Evolutionary conservation across 2,113 vertebrate genomes (phyloP).

Genomic region (Theristicus caerulescens): DNA sequence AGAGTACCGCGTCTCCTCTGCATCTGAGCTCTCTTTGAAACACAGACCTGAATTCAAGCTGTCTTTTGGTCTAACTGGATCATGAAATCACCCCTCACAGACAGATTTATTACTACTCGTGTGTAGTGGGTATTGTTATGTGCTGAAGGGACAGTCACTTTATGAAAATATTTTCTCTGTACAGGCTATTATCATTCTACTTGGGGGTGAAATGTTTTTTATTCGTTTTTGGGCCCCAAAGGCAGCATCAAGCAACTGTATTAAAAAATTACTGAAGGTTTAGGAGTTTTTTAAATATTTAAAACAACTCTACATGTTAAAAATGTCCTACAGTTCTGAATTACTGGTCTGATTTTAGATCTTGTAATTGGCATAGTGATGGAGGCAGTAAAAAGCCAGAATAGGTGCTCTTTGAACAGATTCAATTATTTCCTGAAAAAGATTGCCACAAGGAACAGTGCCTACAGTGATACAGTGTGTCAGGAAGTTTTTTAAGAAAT

Average conservation of each 20-base stretch:
- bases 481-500: not conserved
- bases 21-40: not conserved
- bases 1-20: no score
- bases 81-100: not conserved
- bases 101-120: not conserved
- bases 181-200: not conserved
- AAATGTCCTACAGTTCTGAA: not conserved
- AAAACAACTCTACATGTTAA: not conserved
- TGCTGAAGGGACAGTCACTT: not conserved
- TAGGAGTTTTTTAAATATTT: not conserved
- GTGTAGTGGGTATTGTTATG: not conserved
- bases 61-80: not conserved
- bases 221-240: not conserved
- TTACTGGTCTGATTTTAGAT: not conserved
- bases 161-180: not conserved
- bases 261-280: not conserved
- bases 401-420: not conserved
- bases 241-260: not conserved
- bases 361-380: not conserved
- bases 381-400: not conserved
- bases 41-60: not conserved
- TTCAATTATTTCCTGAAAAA: constrained; percentile 33
- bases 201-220: not conserved
- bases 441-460: not conserved
- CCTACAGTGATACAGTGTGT: not conserved